These are phyloP conservation scores for Talpa occidentalis DNA, from an alignment of 2,113 vertebrate species.

Conservation along the genomic window DNA sequence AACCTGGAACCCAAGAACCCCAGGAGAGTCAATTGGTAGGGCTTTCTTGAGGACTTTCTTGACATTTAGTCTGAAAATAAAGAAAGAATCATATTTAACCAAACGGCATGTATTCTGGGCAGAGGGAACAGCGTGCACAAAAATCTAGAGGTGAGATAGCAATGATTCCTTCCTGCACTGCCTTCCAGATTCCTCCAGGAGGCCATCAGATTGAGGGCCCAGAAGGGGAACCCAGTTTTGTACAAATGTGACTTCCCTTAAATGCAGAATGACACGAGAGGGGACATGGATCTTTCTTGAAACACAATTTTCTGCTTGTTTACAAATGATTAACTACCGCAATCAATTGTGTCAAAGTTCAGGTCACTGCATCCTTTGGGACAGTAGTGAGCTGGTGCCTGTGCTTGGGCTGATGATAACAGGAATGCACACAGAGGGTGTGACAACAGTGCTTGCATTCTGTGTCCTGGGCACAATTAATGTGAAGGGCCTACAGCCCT, in stretches of 20 bases:
- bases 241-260: neutral
- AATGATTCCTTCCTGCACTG: neutral
- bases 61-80: neutral
- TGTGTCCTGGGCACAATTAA: neutral
- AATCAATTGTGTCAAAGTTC: slow-evolving; percentile 81
- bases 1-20: neutral
- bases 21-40: neutral
- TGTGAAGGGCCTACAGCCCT: neutral
- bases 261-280: neutral
- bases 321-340: slow-evolving; percentile 85
- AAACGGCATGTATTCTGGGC: neutral
- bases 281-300: slow-evolving; percentile 32
- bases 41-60: neutral
- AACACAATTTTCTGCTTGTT: slow-evolving; percentile 64
- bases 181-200: neutral
- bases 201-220: neutral
- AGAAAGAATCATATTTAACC: neutral
- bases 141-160: neutral
- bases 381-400: neutral
- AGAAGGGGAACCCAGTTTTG: neutral
- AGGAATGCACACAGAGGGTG: neutral
- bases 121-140: neutral
- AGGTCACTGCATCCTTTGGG: slow-evolving; percentile 58
- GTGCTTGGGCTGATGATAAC: neutral
- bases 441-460: neutral